Evolutionary conservation across 2,797 vertebrate genomes (phyloP), one percentile per base, ranked within the genome.

Genomic region (Gallinago nigripennis): DNA sequence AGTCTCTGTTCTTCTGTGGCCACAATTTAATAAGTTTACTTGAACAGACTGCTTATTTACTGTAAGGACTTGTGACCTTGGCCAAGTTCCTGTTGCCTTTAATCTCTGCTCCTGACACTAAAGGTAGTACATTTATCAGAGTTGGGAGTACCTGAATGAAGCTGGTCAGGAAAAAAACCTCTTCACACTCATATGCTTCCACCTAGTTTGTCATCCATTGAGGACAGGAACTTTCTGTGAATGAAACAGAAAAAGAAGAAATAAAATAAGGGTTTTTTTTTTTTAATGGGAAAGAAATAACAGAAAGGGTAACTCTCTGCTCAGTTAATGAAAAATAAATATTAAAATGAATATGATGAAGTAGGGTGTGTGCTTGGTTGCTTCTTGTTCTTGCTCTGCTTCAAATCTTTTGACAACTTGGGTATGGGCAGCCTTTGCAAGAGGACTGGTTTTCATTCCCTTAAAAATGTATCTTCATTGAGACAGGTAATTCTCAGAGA

Each of bases 101-200:
- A 88, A 90, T 95, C 54, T 63, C 51, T 76, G 35, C 30, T 83
- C 39, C 70, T 79, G 84, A 79, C 58, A 69, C 65, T 68, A 91
- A 92, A 95, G 11, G 28, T 50, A 92, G 65, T 64, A 56, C n/a
- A 81, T 88, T 88, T 76, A 66, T 91, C 88, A 94, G 76, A 87
- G 50, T 5, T 71, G 50, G 28, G 51, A 92, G 46, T 73, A 88
- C 58, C 70, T 93, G 86, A 82, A 95, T 70, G 35, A 88, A 91
- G 85, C 21, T 70, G 50, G 46, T 58, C 73, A 58, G n/a, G n/a
- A 41, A 66, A 71, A 79, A 79, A 77, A 28, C 2, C 25, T 75
- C 75, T 87, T 91, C 45, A 48, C 24, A 46, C 30, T 58, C 12
- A 1, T 39, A 63, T 46, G 33, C 66, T 57, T 60, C 54, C 13